phyloP scores from a whole-genome alignment of 30 jellyfish, hydroid and myxozoan genomes.

The Morbakka virulenta region DNA sequence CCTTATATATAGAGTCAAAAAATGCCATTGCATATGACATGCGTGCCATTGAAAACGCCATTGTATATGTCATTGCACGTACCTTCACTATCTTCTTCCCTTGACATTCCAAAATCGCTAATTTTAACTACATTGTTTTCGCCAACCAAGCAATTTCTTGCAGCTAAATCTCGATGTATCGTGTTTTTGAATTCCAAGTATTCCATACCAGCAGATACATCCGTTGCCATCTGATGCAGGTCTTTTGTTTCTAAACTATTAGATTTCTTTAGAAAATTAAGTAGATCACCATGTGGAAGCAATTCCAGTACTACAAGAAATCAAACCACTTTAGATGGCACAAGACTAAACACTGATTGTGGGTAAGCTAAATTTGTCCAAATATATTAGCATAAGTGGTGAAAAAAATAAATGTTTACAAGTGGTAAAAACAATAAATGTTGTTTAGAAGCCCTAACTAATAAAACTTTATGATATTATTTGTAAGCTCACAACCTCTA shows the following conservation, averaged over 20 bases:
- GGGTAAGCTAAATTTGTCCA: not conserved
- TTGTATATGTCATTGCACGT: too few species aligned
- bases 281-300: slow-evolving; percentile 83
- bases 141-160: slow-evolving; percentile 80
- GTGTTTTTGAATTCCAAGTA: slow-evolving; percentile 71
- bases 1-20: too few species aligned
- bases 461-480: too few species aligned
- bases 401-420: not conserved
- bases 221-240: slow-evolving; percentile 46
- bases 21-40: too few species aligned
- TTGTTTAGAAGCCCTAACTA: too few species aligned
- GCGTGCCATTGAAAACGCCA: too few species aligned
- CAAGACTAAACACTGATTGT: not conserved
- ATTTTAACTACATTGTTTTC: slow-evolving; percentile 55
- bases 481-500: too few species aligned
- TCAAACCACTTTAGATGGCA: not conserved
- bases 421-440: too few species aligned
- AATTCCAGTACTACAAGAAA: slow-evolving; percentile 74
- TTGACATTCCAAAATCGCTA: slow-evolving; percentile 95
- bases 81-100: slow-evolving; percentile 97
- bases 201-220: slow-evolving; percentile 85
- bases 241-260: slow-evolving; percentile 30
- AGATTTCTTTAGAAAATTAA: slow-evolving; percentile 61
- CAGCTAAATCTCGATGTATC: slow-evolving; percentile 93
- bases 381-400: not conserved